These are phyloP conservation scores for Lacerta viridis DNA, from an alignment of 2,797 vertebrate species.

Conservation along the genomic window DNA sequence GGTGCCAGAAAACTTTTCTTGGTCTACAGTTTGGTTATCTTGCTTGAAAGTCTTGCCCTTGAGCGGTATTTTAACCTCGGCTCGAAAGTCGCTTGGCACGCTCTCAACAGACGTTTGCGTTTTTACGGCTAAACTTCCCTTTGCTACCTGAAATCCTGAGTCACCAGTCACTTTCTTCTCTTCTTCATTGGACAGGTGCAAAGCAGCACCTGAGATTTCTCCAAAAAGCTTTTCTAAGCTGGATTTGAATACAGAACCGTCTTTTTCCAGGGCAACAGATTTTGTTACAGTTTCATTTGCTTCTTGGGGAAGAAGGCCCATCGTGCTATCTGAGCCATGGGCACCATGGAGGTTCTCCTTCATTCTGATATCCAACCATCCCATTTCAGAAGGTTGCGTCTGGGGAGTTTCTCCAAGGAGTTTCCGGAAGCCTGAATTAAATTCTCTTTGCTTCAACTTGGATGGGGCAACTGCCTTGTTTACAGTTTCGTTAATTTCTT, in stretches of 20 bases:
- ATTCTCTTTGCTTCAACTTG: constrained; percentile 39
- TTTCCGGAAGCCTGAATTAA: constrained; percentile 63
- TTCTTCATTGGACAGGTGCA: background rate
- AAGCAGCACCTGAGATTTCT: constrained; percentile 60
- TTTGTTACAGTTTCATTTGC: constrained; percentile 62
- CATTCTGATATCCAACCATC: background rate
- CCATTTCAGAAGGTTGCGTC: background rate
- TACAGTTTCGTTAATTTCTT: constrained; percentile 73
- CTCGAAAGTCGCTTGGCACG: background rate
- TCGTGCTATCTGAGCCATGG: background rate
- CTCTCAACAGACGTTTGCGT: background rate
- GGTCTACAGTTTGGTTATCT: constrained; percentile 38
- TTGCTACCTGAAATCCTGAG: constrained; percentile 14
- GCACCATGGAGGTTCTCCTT: background rate
- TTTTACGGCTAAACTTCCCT: background rate
- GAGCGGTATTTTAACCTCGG: constrained; percentile 39
- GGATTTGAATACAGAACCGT: constrained; percentile 41
- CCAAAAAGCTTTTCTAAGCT: constrained; percentile 66
- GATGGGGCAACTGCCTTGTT: constrained; percentile 64
- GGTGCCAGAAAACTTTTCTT: constrained; percentile 28
- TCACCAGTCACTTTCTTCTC: constrained; percentile 28
- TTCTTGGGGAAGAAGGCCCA: constrained; percentile 34
- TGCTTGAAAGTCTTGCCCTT: constrained; percentile 44
- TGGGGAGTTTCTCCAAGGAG: constrained; percentile 56
- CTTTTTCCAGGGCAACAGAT: constrained; percentile 42